phyloP scores from a whole-genome alignment of 2,888 invertebrate species.

The Neoascia interrupta region DNA sequence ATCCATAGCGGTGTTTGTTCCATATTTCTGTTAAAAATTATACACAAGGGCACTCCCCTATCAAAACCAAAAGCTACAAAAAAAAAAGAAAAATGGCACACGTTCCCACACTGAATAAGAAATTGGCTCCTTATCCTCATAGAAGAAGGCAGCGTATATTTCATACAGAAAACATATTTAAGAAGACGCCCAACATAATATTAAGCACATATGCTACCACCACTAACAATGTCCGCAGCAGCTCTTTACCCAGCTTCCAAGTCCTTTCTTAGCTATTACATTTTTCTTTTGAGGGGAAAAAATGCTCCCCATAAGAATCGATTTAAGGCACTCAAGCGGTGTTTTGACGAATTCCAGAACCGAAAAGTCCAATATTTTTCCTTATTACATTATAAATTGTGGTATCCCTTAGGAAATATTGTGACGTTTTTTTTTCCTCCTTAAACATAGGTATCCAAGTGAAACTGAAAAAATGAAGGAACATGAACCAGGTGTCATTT shows the following conservation, averaged over 20 bases:
- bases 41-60: no score
- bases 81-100: not conserved
- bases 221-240: constrained; percentile 32
- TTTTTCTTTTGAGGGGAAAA: not conserved
- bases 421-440: not conserved
- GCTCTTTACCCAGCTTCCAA: constrained; percentile 4
- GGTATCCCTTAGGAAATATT: constrained; percentile 16
- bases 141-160: constrained; percentile 1
- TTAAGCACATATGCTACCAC: constrained; percentile 29
- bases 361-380: constrained; percentile 42
- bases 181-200: constrained; percentile 16
- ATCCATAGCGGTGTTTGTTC: no score
- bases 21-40: no score
- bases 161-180: constrained; percentile 33
- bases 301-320: constrained; percentile 1
- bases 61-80: no score
- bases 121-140: not conserved
- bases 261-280: no score
- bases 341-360: constrained; percentile 33
- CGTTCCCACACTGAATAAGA: constrained; percentile 25
- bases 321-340: constrained; percentile 15
- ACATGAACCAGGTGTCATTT: constrained; percentile 34
- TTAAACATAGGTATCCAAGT: constrained; percentile 3
- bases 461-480: not conserved
- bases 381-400: constrained; percentile 41